Conservation (phyloP, 2,113 vertebrate genomes). For the Channa maculata region DNA sequence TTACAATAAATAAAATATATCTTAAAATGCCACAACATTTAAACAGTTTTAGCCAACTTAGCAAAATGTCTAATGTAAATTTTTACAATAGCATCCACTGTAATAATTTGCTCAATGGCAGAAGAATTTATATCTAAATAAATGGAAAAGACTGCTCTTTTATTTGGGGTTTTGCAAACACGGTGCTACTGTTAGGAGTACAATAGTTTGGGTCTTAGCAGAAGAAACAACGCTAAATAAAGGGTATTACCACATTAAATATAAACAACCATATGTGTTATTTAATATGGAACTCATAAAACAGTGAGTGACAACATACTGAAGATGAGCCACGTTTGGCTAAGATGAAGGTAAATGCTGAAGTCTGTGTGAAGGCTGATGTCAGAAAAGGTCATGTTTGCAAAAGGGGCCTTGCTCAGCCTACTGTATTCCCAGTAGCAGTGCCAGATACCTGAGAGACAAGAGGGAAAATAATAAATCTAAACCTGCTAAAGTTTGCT, state of each 20-base stretch:
- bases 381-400: slow-evolving; percentile 87
- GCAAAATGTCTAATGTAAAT: neutral
- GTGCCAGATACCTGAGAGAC: slow-evolving; percentile 89
- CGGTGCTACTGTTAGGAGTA: neutral
- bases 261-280: neutral
- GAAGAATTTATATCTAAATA: too few relatives aligned
- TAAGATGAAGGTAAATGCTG: slow-evolving; percentile 89
- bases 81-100: too few relatives aligned
- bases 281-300: neutral
- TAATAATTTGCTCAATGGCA: too few relatives aligned
- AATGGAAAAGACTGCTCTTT: too few relatives aligned
- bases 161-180: neutral
- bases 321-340: slow-evolving; percentile 93
- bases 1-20: neutral
- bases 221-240: neutral
- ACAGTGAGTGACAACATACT: slow-evolving; percentile 76
- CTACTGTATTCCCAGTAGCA: slow-evolving; percentile 89
- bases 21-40: neutral
- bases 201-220: neutral
- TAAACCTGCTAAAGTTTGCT: neutral
- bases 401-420: slow-evolving; percentile 82
- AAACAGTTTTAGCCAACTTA: neutral
- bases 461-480: neutral
- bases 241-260: neutral
- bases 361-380: slow-evolving; percentile 92